These are phyloP conservation scores for Pachyuromys duprasi DNA, from an alignment of 2,797 vertebrate genomes.

Conservation along the genomic window DNA sequence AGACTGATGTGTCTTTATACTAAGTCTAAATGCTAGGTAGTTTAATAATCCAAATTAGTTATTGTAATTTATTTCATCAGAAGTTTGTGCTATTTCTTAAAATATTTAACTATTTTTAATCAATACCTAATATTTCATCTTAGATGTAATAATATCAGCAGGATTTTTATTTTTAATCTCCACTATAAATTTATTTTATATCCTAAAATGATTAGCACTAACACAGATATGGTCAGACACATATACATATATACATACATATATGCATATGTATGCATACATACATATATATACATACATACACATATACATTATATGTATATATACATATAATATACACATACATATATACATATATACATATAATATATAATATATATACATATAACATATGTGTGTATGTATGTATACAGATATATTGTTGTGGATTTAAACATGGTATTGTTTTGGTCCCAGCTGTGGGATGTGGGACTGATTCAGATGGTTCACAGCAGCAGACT, in stretches of 20 bases:
- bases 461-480: too few relatives aligned
- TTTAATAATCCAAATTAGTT: neutral
- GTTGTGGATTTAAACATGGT: too few relatives aligned
- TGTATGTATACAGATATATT: too few relatives aligned
- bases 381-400: too few relatives aligned
- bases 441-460: too few relatives aligned
- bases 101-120: neutral
- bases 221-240: neutral
- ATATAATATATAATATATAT: neutral
- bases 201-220: neutral
- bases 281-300: neutral
- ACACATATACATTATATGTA: rapidly evolving
- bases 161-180: neutral
- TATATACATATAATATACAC: neutral
- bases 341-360: too few relatives aligned
- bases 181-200: neutral
- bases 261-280: too few relatives aligned
- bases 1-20: neutral
- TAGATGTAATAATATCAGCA: neutral
- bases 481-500: too few relatives aligned
- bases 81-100: neutral
- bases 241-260: neutral
- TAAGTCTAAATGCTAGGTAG: neutral
- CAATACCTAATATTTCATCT: neutral
- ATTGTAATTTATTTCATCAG: neutral